Conservation (phyloP, 2,797 vertebrate genomes). For the Anniella stebbinsi region DNA sequence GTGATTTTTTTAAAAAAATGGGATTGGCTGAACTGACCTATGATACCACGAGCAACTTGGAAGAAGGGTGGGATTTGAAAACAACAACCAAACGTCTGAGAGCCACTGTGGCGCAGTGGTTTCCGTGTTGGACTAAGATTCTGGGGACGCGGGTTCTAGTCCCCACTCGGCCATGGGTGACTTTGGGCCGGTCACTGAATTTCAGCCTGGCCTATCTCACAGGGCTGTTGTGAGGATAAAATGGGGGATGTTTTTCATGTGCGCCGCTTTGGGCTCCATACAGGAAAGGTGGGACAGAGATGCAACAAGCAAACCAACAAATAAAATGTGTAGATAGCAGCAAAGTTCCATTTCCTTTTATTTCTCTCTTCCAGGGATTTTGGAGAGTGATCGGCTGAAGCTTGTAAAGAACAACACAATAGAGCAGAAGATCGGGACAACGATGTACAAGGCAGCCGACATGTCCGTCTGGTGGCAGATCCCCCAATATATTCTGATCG, state of each 20-base stretch:
- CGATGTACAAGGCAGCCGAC: conserved; percentile 90
- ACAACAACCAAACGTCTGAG: no score
- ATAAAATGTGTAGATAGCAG: background rate
- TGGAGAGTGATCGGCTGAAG: conserved; percentile 94
- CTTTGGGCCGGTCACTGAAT: no score
- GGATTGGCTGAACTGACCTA: no score
- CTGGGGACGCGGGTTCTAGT: no score
- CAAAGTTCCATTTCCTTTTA: fast-evolving
- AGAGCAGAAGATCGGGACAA: conserved; percentile 89
- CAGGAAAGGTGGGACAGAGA: background rate
- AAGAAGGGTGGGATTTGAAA: no score
- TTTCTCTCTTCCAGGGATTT: conserved; percentile 83
- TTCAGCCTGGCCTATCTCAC: no score
- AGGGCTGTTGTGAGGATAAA: background rate
- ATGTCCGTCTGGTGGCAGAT: conserved; percentile 97
- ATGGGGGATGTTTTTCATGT: fast-evolving
- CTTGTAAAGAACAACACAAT: conserved; percentile 85
- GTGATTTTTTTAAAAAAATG: background rate
- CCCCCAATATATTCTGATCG: conserved; percentile 97
- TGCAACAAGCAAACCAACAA: background rate
- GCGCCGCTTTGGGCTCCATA: no score
- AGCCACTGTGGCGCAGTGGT: no score
- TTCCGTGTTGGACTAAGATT: no score
- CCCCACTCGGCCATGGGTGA: no score
- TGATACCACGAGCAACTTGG: no score